Evolutionary conservation across 2,113 vertebrate genomes (phyloP).

Genomic region (Micromys minutus): DNA sequence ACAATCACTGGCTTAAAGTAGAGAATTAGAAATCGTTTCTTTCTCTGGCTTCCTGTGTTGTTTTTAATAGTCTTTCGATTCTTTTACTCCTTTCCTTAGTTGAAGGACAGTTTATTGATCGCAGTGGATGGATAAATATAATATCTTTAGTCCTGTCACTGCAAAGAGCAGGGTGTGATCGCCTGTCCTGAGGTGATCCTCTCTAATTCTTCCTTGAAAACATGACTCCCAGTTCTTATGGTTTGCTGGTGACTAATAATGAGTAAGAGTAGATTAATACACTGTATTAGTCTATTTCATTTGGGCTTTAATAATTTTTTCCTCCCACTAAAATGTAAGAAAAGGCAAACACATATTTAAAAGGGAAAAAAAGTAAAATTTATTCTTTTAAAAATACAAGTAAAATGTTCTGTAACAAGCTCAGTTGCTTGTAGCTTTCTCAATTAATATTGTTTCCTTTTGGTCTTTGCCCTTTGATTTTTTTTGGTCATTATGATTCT

Average conservation of each 20-base stretch:
- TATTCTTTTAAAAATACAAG: background rate
- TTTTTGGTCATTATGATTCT: background rate
- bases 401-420: background rate
- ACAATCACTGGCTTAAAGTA: background rate
- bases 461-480: background rate
- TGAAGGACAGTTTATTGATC: background rate
- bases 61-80: background rate
- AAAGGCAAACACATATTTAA: background rate
- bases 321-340: background rate
- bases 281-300: background rate
- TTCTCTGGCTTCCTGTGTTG: background rate
- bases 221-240: background rate
- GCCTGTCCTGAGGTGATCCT: background rate
- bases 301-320: background rate
- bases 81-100: background rate
- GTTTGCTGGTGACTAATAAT: background rate
- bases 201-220: background rate
- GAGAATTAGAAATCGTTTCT: background rate
- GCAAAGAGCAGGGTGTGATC: background rate
- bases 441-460: background rate
- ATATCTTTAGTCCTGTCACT: background rate
- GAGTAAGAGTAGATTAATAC: background rate
- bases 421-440: background rate
- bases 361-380: background rate
- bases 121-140: no score